Percentiles rank a stretch among this genome's conserved stretches.
phyloP scores from a whole-genome alignment of 2,113 vertebrate species.

The Nycticebus coucang region DNA sequence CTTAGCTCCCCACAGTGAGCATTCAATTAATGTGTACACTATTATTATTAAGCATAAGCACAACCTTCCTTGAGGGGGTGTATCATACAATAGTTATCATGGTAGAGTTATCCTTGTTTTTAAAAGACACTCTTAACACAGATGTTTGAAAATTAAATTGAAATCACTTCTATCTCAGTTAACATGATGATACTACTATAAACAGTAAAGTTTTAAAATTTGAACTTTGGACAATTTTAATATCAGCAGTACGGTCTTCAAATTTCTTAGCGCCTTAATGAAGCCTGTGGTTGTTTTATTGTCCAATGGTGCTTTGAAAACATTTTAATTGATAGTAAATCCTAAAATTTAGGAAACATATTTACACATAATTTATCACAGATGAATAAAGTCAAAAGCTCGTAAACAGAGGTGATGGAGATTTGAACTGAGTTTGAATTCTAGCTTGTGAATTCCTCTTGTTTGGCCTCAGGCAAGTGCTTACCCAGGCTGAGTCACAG shows the following conservation, averaged over 20 bases:
- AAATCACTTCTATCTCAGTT: background rate
- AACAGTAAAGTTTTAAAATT: constrained; percentile 40
- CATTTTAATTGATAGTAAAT: constrained; percentile 39
- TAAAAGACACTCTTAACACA: background rate
- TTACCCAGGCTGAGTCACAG: constrained; percentile 14
- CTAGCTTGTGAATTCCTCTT: background rate
- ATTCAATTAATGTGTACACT: background rate
- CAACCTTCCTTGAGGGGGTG: background rate
- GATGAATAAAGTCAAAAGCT: background rate
- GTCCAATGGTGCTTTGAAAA: constrained; percentile 39
- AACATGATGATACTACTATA: background rate
- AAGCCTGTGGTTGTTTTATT: background rate
- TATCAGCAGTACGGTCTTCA: background rate
- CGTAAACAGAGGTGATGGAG: background rate
- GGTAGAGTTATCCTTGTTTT: background rate
- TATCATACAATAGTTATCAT: background rate
- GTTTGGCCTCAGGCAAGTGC: constrained; percentile 22
- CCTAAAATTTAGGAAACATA: constrained; percentile 29
- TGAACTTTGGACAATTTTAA: background rate
- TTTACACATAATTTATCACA: constrained; percentile 17
- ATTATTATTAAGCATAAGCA: background rate
- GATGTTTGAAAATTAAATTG: constrained; percentile 30
- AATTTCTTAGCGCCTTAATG: background rate
- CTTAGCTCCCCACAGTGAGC: background rate
- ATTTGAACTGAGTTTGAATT: constrained; percentile 59